These are phyloP conservation scores for Monoplex corrugatus DNA, from an alignment of 2,888 invertebrate genomes.

Conservation along the genomic window DNA sequence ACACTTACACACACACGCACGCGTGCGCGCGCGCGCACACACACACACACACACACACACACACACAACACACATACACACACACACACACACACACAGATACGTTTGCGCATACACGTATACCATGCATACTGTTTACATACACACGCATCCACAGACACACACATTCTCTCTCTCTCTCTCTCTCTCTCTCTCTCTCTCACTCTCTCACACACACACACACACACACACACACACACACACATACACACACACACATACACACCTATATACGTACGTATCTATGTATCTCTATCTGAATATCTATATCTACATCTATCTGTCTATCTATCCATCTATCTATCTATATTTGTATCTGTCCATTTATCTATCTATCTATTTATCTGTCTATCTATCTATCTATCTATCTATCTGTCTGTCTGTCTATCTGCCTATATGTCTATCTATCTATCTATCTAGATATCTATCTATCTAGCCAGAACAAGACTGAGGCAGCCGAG, in stretches of 20 bases:
- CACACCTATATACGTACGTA: no score
- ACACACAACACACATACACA: not conserved
- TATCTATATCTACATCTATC: no score
- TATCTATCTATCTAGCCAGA: no score
- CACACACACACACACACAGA: conserved; percentile 17
- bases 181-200: not conserved
- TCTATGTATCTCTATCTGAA: no score
- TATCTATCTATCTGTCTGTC: not conserved
- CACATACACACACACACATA: no score
- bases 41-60: conserved; percentile 25
- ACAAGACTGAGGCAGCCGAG: no score
- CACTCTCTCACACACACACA: not conserved
- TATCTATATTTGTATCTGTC: not conserved
- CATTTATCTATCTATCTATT: not conserved
- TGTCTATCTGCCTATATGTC: no score
- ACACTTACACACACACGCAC: not conserved
- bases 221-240: not conserved
- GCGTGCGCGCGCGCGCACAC: not conserved
- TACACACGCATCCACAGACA: not conserved
- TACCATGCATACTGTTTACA: no score
- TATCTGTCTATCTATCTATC: not conserved
- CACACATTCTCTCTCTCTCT: not conserved
- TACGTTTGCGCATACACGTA: no score
- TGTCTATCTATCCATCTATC: no score
- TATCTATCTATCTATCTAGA: no score